Percentiles rank a stretch among this genome's conserved stretches.
These are phyloP conservation scores for Drosophila prostipennis DNA, from an alignment of 2,888 invertebrate genomes.

Conservation along the genomic window DNA sequence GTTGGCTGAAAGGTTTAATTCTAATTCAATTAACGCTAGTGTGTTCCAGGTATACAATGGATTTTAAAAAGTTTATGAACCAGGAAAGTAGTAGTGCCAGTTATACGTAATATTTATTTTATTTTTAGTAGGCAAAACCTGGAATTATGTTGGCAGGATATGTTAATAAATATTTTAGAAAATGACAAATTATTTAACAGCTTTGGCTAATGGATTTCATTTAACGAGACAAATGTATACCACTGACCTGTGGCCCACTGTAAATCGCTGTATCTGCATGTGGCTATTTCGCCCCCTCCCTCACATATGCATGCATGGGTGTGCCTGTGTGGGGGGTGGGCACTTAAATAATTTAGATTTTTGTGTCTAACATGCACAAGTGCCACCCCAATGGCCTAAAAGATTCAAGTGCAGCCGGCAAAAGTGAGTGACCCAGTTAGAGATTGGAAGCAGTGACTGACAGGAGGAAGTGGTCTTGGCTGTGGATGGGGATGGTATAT, in stretches of 20 bases:
- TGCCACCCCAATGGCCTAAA: constrained; percentile 75
- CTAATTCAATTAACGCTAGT: too few species aligned
- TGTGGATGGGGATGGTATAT: not conserved
- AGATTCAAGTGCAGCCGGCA: constrained; percentile 79
- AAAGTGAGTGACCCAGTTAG: constrained; percentile 78
- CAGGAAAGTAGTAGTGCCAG: too few species aligned
- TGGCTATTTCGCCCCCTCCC: constrained; percentile 30
- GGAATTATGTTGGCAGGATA: not conserved
- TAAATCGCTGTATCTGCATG: constrained; percentile 7
- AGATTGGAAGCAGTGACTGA: constrained; percentile 26
- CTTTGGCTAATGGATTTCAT: not conserved
- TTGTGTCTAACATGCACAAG: constrained; percentile 82
- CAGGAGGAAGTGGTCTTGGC: constrained; percentile 10
- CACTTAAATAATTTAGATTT: constrained; percentile 81
- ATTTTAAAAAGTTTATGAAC: too few species aligned
- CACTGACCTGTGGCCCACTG: not conserved
- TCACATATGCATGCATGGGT: constrained; percentile 11
- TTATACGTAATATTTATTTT: too few species aligned
- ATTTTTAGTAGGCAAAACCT: too few species aligned
- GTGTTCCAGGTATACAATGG: too few species aligned
- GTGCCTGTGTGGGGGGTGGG: constrained; percentile 40
- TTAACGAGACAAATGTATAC: too few species aligned
- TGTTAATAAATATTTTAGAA: not conserved
- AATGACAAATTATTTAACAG: not conserved
- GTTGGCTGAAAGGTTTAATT: too few species aligned